phyloP scores from a whole-genome alignment of 53 echinoderm and acorn worm genomes.

The Astropecten irregularis region DNA sequence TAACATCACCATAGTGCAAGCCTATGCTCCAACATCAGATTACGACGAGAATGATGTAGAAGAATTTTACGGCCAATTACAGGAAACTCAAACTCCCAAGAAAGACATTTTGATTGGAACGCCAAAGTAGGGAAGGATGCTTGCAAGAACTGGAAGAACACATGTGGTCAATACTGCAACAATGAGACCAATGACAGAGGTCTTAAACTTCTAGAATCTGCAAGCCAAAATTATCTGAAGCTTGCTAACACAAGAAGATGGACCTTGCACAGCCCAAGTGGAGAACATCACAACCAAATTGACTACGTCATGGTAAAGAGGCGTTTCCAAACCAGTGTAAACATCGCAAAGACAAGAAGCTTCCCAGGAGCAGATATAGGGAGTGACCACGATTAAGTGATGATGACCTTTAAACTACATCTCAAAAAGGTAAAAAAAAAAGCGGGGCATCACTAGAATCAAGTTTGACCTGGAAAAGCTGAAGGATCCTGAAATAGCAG shows the following conservation, averaged over 20 bases:
- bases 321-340: conserved; percentile 46
- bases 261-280: conserved; percentile 42
- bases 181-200: conserved; percentile 49
- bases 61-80: conserved; percentile 54
- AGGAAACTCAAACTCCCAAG: conserved; percentile 33
- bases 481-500: conserved; percentile 36
- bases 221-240: conserved; percentile 24
- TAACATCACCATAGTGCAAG: conserved; percentile 68
- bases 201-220: conserved; percentile 33
- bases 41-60: conserved; percentile 35
- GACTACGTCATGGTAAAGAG: conserved; percentile 56
- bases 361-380: conserved; percentile 5
- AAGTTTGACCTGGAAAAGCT: conserved; percentile 48
- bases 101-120: conserved; percentile 69
- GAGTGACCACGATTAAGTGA: not conserved
- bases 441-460: not conserved
- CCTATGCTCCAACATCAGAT: conserved; percentile 54
- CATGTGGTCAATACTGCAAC: conserved; percentile 33
- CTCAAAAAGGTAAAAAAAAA: conserved; percentile 19
- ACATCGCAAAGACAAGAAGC: conserved; percentile 5
- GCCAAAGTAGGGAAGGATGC: conserved; percentile 60
- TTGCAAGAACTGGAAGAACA: conserved; percentile 21
- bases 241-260: conserved; percentile 50
- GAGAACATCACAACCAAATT: conserved; percentile 40
- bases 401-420: conserved; percentile 21